Evolutionary conservation across 2,113 vertebrate species (phyloP).

Genomic region (Hippocampus mohnikei): DNA sequence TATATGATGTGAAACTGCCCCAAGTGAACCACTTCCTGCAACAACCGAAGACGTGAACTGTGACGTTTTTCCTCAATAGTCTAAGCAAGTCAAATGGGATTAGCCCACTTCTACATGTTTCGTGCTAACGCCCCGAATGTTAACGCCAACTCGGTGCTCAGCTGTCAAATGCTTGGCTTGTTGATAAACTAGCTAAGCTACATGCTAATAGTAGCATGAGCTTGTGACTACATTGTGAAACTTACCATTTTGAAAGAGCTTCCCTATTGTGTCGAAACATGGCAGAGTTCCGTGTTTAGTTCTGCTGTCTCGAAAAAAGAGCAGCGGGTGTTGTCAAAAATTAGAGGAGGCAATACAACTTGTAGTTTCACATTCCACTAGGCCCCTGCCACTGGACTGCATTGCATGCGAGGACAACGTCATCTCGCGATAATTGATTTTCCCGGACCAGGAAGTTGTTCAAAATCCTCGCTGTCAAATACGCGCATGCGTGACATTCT

Average conservation of each 20-base stretch:
- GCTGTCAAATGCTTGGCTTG: constrained; percentile 60
- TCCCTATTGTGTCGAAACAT: constrained; percentile 24
- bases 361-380: constrained; percentile 62
- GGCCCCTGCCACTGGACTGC: constrained; percentile 48
- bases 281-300: constrained; percentile 8
- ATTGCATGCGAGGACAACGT: constrained; percentile 6
- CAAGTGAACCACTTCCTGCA: background rate
- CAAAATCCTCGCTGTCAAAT: constrained; percentile 9
- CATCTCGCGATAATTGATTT: constrained; percentile 56
- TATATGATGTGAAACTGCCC: background rate
- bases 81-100: constrained; percentile 3
- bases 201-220: constrained; percentile 42
- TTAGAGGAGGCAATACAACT: constrained; percentile 33
- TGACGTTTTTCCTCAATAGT: background rate
- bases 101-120: constrained; percentile 11
- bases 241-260: constrained; percentile 45
- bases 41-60: constrained; percentile 2
- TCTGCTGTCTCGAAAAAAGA: background rate
- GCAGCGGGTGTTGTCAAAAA: constrained; percentile 6
- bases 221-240: constrained; percentile 16
- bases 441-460: constrained; percentile 59
- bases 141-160: constrained; percentile 50
- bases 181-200: constrained; percentile 59
- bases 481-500: constrained; percentile 40
- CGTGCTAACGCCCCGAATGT: constrained; percentile 35